Base-by-base conservation (phyloP, 1,140 invertebrate genomes). In the Yoshiicerus persimilis region DNA sequence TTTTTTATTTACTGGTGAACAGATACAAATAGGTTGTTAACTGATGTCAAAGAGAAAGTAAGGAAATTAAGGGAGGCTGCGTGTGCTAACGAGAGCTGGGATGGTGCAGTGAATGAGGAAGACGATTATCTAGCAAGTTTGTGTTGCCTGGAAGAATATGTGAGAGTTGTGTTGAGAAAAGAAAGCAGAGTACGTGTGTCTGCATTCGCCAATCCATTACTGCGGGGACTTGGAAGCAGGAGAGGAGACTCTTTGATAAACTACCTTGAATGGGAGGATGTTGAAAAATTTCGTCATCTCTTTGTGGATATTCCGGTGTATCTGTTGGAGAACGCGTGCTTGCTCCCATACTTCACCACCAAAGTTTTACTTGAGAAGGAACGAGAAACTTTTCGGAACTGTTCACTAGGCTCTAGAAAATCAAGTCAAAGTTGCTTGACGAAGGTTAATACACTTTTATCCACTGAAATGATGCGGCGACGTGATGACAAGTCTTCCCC, bases 211-310 rank as follows among this genome's bases (percentile, higher is more conserved):
- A 80, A 80, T 80, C 75, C 75, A 80, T 23, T 80, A 80, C 75
- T 80, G 32, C n/a, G 16, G n/a, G 75, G 16, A 38, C 16, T 20
- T 9, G 75, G 32, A 38, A 20, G 75, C 2, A 38, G 16, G 34
- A 80, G 38, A 38, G 75, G 38, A 38, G 75, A 80, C n/a, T 38
- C 32, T 38, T 38, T 80, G 75, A 80, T 80, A 80, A 62, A 84
- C 8, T 89, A 89, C 38, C 80, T 89, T 27, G 27, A 41, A 83
- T 89, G 90, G 88, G 88, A 90, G 39, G 90, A 90, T 41, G 80
- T 25, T 36, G 86, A 88, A 70, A 86, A 80, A 86, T 88, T 89
- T 62, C 87, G 86, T 39, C 34, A 83, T 27, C 32, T 77, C 3
- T 90, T 70, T 86, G 38, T 86, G 6, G 86, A 87, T 38, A 56